Percentiles rank a stretch among this genome's conserved stretches.
phyloP scores from a whole-genome alignment of 2,888 invertebrate genomes.

The Noctua janthe region DNA sequence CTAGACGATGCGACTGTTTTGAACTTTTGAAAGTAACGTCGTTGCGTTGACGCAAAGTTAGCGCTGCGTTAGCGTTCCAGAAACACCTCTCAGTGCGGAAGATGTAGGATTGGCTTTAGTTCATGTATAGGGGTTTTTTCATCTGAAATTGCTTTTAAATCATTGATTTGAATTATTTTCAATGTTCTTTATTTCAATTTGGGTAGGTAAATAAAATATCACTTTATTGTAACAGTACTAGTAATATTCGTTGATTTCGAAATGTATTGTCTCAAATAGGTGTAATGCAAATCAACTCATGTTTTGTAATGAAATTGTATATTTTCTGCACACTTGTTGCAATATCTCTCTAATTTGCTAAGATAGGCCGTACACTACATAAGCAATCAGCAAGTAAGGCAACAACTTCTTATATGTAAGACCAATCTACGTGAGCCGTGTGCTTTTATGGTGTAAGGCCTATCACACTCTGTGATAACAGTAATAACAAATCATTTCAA shows the following conservation, averaged over 20 bases:
- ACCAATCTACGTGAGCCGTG: constrained; percentile 21
- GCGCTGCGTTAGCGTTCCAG: not conserved
- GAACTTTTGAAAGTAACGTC: not conserved
- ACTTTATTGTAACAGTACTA: constrained; percentile 39
- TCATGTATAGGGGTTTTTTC: constrained; percentile 2
- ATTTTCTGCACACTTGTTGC: constrained; percentile 58
- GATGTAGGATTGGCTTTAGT: not conserved
- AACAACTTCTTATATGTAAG: constrained; percentile 29
- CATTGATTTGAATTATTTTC: constrained; percentile 30
- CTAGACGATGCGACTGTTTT: not conserved
- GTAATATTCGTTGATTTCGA: constrained; percentile 49
- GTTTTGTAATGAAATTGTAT: constrained; percentile 57
- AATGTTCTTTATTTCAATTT: constrained; percentile 43
- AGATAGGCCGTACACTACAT: constrained; percentile 52
- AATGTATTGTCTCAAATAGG: constrained; percentile 44
- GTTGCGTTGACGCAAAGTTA: not conserved
- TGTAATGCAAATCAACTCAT: constrained; percentile 52
- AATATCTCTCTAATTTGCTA: constrained; percentile 51
- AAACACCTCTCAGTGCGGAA: not conserved
- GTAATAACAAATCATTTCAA: constrained; percentile 54
- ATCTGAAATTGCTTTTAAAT: constrained; percentile 26
- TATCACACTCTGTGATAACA: constrained; percentile 54
- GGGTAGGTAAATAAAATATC: constrained; percentile 50
- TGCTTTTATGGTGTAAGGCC: constrained; percentile 47
- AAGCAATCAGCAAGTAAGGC: constrained; percentile 22